Evolutionary conservation across 1,140 invertebrate genomes (phyloP).

Genomic region (Physella acuta): DNA sequence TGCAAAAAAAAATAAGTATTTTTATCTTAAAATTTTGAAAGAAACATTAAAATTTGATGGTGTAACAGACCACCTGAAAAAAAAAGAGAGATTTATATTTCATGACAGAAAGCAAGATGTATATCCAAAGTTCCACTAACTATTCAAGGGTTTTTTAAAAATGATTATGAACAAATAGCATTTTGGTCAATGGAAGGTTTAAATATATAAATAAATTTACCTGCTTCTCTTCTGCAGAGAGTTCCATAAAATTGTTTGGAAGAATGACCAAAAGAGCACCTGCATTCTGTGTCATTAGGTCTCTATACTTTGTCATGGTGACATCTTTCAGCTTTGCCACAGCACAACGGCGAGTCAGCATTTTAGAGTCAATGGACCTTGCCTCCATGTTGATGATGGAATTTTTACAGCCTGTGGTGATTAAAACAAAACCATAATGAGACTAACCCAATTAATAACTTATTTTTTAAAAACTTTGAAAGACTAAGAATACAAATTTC

Average conservation of each 20-base stretch:
- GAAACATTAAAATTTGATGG: neutral
- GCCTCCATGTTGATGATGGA: conserved; percentile 84
- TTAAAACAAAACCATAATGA: conserved; percentile 6
- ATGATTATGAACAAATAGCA: conserved; percentile 58
- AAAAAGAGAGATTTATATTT: too few relatives aligned
- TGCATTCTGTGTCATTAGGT: conserved; percentile 75
- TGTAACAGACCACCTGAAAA: too few relatives aligned
- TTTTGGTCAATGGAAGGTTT: neutral
- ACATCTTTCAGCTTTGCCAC: conserved; percentile 78
- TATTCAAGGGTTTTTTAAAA: too few relatives aligned
- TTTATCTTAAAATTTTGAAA: neutral
- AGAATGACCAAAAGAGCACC: conserved; percentile 83
- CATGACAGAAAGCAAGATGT: too few relatives aligned
- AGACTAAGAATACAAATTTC: too few relatives aligned
- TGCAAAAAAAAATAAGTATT: conserved; percentile 27
- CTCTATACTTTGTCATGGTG: conserved; percentile 74
- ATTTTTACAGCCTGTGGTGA: conserved; percentile 74
- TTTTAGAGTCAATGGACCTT: conserved; percentile 80
- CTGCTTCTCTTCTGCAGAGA: conserved; percentile 72
- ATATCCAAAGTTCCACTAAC: too few relatives aligned
- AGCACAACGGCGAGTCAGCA: conserved; percentile 84
- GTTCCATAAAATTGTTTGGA: conserved; percentile 71
- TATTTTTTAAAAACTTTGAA: too few relatives aligned
- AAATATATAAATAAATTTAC: conserved; percentile 56
- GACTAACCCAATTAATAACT: too few relatives aligned